These are phyloP conservation scores for Spilosoma lubricipeda DNA, from an alignment of 2,888 invertebrate genomes.

Conservation along the genomic window DNA sequence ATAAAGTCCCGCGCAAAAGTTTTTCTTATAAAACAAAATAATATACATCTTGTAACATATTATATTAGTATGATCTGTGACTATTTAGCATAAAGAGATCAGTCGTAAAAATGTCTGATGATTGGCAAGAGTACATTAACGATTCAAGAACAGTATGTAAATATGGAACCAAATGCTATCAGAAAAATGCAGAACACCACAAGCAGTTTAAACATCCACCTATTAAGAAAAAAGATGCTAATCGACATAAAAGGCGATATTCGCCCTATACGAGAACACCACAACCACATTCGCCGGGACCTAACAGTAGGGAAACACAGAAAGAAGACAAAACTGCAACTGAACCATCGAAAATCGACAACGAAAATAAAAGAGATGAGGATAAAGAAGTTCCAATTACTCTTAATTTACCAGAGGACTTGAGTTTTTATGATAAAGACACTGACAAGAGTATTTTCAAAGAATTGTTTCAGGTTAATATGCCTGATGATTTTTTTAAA, in stretches of 20 bases:
- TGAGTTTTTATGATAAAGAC: slow-evolving; percentile 76
- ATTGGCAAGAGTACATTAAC: slow-evolving; percentile 69
- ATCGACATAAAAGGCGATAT: slow-evolving; percentile 56
- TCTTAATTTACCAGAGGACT: slow-evolving; percentile 58
- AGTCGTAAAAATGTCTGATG: slow-evolving; percentile 67
- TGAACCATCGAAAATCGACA: slow-evolving; percentile 1
- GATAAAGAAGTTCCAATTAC: slow-evolving; percentile 20
- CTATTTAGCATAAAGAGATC: no score
- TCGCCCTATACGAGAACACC: slow-evolving; percentile 57
- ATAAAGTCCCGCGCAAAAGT: neutral
- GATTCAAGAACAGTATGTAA: slow-evolving; percentile 88
- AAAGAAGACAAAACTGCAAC: neutral
- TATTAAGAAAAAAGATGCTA: slow-evolving; percentile 57
- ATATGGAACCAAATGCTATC: slow-evolving; percentile 93
- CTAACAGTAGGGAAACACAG: neutral
- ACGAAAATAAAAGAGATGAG: slow-evolving; percentile 13
- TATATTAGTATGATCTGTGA: neutral
- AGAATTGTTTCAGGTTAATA: slow-evolving; percentile 92
- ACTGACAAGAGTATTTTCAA: slow-evolving; percentile 87
- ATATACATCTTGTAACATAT: neutral
- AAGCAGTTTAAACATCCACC: slow-evolving; percentile 92
- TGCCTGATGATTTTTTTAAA: slow-evolving; percentile 96
- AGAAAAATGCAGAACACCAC: slow-evolving; percentile 91
- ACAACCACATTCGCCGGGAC: slow-evolving; percentile 17
- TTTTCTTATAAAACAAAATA: neutral